Base-by-base conservation (phyloP, 2,113 vertebrate genomes). In the Ctenomys sociabilis region DNA sequence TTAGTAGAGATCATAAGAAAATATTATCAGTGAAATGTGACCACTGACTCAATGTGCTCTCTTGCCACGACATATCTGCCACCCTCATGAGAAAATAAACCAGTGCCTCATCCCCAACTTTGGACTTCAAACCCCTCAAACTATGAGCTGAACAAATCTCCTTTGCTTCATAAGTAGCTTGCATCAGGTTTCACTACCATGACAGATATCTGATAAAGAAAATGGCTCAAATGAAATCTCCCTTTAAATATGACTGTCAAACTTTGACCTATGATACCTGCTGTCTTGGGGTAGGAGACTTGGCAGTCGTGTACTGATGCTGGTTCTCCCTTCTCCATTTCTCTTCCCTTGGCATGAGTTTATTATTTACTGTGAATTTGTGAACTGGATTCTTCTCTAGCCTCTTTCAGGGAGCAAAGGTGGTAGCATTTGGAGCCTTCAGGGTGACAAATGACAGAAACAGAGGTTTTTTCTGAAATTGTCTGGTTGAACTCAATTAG, bases 301-400 rank as follows among this genome's bases (percentile, higher is more conserved):
- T 52, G 59, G 26, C 0, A 0, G 45, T 21, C 4, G 17, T 26
- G 45, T 40, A 30, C 7, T 2, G 1, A 12, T 7, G 22, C 2
- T 35, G 28, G 30, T 68, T 40, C 32, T 4, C 12, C 35, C 49
- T 70, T 45, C 12, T 93, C 14, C 52, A 35, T 26, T 75, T 66
- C 45, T 88, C 70, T n/a, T 73, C 66, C 9, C 77, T 92, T 35
- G 57, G 21, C 11, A 17, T 81, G 70, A 30, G 64, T 80, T 80
- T 86, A 49, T 89, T 22, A 49, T 73, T 75, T 80, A 32, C 16
- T 80, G 7, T 82, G 64, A 95, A 85, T 66, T 45, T 45, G 59
- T 28, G 52, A 32, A 64, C 22, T 32, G 21, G 17, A 8, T 52
- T 32, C 21, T 92, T 87, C 37, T 57, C 54, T 66, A 4, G 8